Percentiles rank a stretch among this genome's conserved stretches.
Evolutionary conservation across 1,140 invertebrate species (phyloP).

Genomic region (Drosophila novamexicana): DNA sequence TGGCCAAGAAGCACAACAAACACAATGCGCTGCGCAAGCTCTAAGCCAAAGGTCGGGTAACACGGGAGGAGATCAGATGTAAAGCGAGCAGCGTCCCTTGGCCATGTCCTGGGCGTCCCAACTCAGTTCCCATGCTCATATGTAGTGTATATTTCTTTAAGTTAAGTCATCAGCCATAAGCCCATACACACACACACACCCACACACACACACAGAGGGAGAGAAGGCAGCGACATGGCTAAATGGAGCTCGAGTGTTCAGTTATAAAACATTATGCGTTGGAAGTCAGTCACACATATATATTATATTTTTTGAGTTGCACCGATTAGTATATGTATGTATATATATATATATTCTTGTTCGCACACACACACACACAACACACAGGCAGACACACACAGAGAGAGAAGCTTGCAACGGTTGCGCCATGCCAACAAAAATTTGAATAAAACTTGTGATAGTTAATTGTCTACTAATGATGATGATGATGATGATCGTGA

Average conservation of each 20-base stretch:
- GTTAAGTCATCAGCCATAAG: slow-evolving; percentile 54
- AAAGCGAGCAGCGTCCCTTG: background rate
- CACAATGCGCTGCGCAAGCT: slow-evolving; percentile 69
- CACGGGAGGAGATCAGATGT: too few species aligned
- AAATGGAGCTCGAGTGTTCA: background rate
- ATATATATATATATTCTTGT: slow-evolving; percentile 12
- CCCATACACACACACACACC: slow-evolving; percentile 10
- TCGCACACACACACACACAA: slow-evolving; percentile 16
- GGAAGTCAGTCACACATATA: background rate
- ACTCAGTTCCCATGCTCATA: slow-evolving; percentile 18
- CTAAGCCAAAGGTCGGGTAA: slow-evolving; percentile 25
- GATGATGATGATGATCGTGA: slow-evolving; percentile 21
- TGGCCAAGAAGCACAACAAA: slow-evolving; percentile 81
- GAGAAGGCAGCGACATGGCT: slow-evolving; percentile 23
- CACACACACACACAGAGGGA: slow-evolving; percentile 5
- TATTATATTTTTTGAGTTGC: slow-evolving; percentile 23
- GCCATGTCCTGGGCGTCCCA: slow-evolving; percentile 35
- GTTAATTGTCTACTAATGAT: slow-evolving; percentile 34
- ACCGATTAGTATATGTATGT: slow-evolving; percentile 11
- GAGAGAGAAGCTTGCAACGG: background rate
- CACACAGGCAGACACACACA: background rate
- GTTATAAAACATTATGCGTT: slow-evolving; percentile 8
- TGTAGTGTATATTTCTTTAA: slow-evolving; percentile 69
- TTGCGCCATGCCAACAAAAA: slow-evolving; percentile 24
- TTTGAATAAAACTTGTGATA: slow-evolving; percentile 48